Evolutionary conservation across 2,797 vertebrate species (phyloP).

Genomic region (Manis javanica): DNA sequence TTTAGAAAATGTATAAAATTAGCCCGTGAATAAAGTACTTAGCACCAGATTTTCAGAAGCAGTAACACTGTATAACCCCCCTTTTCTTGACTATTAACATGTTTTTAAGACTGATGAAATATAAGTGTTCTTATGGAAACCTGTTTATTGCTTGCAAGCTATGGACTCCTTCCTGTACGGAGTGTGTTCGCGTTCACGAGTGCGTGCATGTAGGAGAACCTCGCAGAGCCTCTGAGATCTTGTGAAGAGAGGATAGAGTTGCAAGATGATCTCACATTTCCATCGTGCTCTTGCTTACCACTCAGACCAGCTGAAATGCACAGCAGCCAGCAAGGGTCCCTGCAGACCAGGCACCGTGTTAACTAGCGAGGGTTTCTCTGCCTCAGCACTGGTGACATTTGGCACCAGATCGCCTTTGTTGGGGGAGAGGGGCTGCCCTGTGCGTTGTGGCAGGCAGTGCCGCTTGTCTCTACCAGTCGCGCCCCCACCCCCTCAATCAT

Average conservation of each 20-base stretch:
- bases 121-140: conserved; percentile 67
- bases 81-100: conserved; percentile 43
- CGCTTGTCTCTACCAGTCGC: neutral
- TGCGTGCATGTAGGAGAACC: neutral
- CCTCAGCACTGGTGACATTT: neutral
- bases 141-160: conserved; percentile 68
- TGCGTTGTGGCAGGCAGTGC: neutral
- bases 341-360: neutral
- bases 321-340: neutral
- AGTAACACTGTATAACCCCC: conserved; percentile 47
- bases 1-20: conserved; percentile 78
- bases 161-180: neutral
- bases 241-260: neutral
- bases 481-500: neutral
- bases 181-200: neutral
- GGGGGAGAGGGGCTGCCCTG: neutral
- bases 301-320: neutral
- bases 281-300: neutral
- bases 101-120: conserved; percentile 79
- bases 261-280: neutral
- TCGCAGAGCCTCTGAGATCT: neutral
- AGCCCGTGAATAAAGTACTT: conserved; percentile 79
- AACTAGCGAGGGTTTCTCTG: neutral
- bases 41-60: conserved; percentile 78
- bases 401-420: neutral